Percentiles rank a stretch among this genome's conserved stretches.
Evolutionary conservation across 2,113 vertebrate genomes (phyloP).

Genomic region (Prietella phreatophila): DNA sequence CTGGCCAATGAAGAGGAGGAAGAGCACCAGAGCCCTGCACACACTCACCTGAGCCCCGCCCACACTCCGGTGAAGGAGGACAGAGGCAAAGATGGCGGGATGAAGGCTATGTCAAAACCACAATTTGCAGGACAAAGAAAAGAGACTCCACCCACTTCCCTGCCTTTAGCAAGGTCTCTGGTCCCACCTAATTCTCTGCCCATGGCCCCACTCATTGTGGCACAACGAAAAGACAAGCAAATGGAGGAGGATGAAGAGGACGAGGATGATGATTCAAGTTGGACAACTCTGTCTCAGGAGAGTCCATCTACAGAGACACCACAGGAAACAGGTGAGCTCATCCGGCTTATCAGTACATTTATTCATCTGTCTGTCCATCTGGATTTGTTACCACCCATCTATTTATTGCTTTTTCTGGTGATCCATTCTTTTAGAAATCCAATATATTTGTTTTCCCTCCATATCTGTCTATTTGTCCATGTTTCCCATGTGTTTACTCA

Average conservation of each 20-base stretch:
- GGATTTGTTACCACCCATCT: not conserved
- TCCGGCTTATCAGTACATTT: constrained; percentile 18
- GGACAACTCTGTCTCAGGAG: constrained; percentile 96
- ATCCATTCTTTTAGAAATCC: not conserved
- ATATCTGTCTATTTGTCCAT: not conserved
- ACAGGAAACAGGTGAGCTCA: constrained; percentile 80
- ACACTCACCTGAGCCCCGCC: constrained; percentile 26
- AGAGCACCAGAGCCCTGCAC: constrained; percentile 57
- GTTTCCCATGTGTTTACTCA: not conserved
- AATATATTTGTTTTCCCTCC: not conserved
- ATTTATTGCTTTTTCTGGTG: not conserved
- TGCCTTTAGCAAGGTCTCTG: constrained; percentile 4
- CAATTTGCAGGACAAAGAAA: not conserved
- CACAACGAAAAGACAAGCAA: constrained; percentile 66
- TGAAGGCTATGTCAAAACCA: constrained; percentile 4
- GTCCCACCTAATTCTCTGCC: constrained; percentile 23
- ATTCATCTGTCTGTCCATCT: not conserved
- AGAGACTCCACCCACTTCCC: constrained; percentile 25
- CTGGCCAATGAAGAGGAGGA: constrained; percentile 59
- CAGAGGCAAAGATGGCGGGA: constrained; percentile 58
- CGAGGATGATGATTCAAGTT: constrained; percentile 98
- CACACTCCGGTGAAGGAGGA: constrained; percentile 56
- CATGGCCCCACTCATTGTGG: not conserved
- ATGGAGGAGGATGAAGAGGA: constrained; percentile 84
- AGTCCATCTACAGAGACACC: constrained; percentile 85